Evolutionary conservation across 1,140 invertebrate species (phyloP).

Genomic region (Leptopilina clavipes): DNA sequence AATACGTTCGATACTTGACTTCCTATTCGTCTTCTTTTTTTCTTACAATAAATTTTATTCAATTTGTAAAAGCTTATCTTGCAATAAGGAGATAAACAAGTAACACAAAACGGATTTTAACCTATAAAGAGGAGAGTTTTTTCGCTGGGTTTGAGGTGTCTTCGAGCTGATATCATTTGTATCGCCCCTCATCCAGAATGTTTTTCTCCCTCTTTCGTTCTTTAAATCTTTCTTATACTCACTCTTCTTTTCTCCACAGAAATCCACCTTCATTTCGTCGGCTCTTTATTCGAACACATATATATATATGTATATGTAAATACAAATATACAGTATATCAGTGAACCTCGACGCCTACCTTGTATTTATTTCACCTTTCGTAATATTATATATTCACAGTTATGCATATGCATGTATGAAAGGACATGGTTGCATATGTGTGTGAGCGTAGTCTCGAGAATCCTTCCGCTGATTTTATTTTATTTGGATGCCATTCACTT

Average conservation of each 20-base stretch:
- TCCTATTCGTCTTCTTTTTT: background rate
- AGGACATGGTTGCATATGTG: background rate
- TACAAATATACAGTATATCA: background rate
- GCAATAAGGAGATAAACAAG: constrained; percentile 9
- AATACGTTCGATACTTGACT: too few species aligned
- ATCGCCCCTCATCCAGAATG: constrained; percentile 18
- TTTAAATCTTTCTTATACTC: constrained; percentile 6
- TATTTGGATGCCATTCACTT: constrained; percentile 33
- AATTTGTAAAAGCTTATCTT: constrained; percentile 11
- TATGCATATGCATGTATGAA: constrained; percentile 3
- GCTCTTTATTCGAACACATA: background rate
- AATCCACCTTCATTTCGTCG: constrained; percentile 16
- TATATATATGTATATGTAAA: background rate
- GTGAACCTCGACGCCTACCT: constrained; percentile 23
- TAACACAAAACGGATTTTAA: constrained; percentile 30
- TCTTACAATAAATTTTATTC: constrained; percentile 25
- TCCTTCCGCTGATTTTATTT: constrained; percentile 32
- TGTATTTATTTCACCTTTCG: constrained; percentile 21
- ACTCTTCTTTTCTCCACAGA: background rate
- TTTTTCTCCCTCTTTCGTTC: background rate
- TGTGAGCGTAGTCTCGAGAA: constrained; percentile 2
- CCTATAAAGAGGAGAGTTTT: constrained; percentile 9
- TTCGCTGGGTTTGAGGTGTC: constrained; percentile 6
- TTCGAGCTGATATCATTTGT: constrained; percentile 33
- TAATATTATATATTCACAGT: constrained; percentile 15